These are phyloP conservation scores for Mormyrus hasselquistii DNA, from an alignment of 2,797 vertebrate species.

Conservation along the genomic window DNA sequence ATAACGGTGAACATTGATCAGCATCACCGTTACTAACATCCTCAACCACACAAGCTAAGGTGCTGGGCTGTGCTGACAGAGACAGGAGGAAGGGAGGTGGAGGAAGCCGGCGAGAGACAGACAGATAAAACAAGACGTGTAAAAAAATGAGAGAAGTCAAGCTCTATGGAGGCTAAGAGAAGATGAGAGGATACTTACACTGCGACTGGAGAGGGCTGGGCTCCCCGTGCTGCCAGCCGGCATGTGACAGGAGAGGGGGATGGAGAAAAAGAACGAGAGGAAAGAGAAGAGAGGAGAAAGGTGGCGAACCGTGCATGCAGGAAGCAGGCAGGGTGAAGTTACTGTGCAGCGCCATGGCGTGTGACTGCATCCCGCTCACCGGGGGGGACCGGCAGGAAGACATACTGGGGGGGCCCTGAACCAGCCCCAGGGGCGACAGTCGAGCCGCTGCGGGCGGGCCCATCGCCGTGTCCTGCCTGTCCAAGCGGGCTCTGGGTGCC, in stretches of 20 bases:
- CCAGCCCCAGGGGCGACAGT: constrained; percentile 27
- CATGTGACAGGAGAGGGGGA: constrained; percentile 22
- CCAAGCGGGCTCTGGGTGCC: constrained; percentile 6
- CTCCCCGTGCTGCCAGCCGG: background rate
- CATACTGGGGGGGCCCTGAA: background rate
- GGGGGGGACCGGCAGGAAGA: background rate
- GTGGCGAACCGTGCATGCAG: constrained; percentile 35
- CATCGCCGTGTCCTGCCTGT: constrained; percentile 22
- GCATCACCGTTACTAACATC: background rate
- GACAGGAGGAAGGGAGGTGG: background rate
- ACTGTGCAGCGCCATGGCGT: background rate
- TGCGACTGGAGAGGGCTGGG: constrained; percentile 36
- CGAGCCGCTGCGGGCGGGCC: background rate
- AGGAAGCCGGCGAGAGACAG: constrained; percentile 15
- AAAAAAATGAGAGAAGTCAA: constrained; percentile 1
- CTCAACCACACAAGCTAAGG: background rate
- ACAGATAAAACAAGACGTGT: constrained; percentile 36
- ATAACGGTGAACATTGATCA: constrained; percentile 31
- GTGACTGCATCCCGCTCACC: background rate
- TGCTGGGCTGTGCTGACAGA: background rate
- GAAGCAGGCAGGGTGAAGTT: constrained; percentile 14
- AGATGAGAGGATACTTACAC: constrained; percentile 59
- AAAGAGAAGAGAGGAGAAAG: constrained; percentile 35
- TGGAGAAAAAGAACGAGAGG: constrained; percentile 21
- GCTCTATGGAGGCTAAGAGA: background rate